Evolutionary conservation across 2,113 vertebrate genomes (phyloP).

Genomic region (Rhynchomys soricoides): DNA sequence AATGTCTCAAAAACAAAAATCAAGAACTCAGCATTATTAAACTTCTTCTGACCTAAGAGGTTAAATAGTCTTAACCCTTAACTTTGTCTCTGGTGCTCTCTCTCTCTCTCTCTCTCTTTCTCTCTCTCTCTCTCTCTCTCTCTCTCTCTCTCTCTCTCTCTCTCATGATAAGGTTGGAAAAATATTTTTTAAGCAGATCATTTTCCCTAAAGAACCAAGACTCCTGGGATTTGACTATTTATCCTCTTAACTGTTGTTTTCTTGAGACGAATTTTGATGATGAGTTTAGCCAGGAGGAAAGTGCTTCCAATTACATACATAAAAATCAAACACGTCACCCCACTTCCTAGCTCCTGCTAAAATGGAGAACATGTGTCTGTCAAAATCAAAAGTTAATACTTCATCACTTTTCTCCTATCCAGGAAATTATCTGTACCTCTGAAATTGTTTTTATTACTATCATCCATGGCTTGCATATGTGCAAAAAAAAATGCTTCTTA

Average conservation of each 20-base stretch:
- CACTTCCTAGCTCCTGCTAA: constrained; percentile 22
- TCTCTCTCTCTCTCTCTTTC: too few species aligned
- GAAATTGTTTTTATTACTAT: neutral
- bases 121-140: too few species aligned
- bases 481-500: neutral
- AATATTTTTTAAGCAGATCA: constrained; percentile 51
- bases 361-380: neutral
- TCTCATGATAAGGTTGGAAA: constrained; percentile 23
- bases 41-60: neutral
- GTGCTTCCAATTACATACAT: neutral
- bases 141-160: neutral
- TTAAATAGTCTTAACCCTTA: constrained; percentile 29
- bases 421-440: neutral
- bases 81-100: neutral
- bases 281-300: constrained; percentile 34
- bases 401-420: neutral
- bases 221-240: constrained; percentile 63
- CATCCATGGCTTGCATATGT: neutral
- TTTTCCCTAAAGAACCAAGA: constrained; percentile 41
- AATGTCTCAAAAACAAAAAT: constrained; percentile 1
- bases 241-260: constrained; percentile 54
- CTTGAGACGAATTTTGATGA: constrained; percentile 49
- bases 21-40: neutral
- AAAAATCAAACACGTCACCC: constrained; percentile 36
- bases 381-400: constrained; percentile 14